Evolutionary conservation across 2,888 invertebrate genomes (phyloP).

Genomic region (Calameuta filiformis): DNA sequence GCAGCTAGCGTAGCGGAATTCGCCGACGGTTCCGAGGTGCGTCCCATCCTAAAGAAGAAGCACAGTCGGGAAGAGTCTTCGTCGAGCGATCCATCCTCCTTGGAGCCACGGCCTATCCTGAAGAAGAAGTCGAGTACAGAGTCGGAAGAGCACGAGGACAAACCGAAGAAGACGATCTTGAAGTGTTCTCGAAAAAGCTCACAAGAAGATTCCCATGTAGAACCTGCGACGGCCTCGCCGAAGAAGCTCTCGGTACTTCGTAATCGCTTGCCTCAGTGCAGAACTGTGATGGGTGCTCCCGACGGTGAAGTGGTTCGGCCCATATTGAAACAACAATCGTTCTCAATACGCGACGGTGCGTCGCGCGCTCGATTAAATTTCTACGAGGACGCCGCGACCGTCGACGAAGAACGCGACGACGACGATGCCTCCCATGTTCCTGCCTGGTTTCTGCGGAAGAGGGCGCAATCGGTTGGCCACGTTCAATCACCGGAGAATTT

Average conservation of each 20-base stretch:
- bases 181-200: slow-evolving; percentile 78
- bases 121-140: slow-evolving; percentile 88
- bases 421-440: slow-evolving; percentile 52
- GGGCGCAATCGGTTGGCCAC: slow-evolving; percentile 58
- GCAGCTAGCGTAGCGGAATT: slow-evolving; percentile 73
- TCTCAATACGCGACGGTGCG: slow-evolving; percentile 70
- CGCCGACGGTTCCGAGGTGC: slow-evolving; percentile 72
- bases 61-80: slow-evolving; percentile 76
- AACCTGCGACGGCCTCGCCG: slow-evolving; percentile 70
- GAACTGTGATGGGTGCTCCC: slow-evolving; percentile 49
- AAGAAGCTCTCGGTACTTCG: slow-evolving; percentile 71
- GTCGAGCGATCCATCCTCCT: slow-evolving; percentile 51
- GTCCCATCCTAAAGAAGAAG: slow-evolving; percentile 87
- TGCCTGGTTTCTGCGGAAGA: slow-evolving; percentile 51
- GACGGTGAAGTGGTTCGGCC: slow-evolving; percentile 73
- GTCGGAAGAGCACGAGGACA: slow-evolving; percentile 78
- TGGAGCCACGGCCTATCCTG: slow-evolving; percentile 75
- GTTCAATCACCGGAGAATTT: slow-evolving; percentile 41
- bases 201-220: slow-evolving; percentile 72
- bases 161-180: slow-evolving; percentile 80
- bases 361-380: slow-evolving; percentile 75
- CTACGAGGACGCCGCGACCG: slow-evolving; percentile 65
- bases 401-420: slow-evolving; percentile 68
- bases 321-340: slow-evolving; percentile 74
- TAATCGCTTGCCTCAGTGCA: slow-evolving; percentile 70